phyloP scores from a whole-genome alignment of 2,113 vertebrate genomes.

The Pardalotus punctatus region DNA sequence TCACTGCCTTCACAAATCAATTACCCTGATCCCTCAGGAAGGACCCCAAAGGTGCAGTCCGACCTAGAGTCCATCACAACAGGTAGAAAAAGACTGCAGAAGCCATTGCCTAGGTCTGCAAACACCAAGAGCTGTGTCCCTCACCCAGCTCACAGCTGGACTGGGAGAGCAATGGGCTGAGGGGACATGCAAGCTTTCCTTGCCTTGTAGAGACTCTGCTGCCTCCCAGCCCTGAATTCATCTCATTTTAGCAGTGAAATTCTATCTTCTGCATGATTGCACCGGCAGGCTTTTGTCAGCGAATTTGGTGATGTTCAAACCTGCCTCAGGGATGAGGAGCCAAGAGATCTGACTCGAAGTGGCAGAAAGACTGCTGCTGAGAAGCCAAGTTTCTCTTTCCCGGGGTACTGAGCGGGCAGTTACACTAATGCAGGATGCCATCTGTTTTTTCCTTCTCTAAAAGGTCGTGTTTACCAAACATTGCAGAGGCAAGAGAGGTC shows the following conservation, averaged over 20 bases:
- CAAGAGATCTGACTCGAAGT: constrained; percentile 56
- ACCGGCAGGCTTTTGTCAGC: constrained; percentile 42
- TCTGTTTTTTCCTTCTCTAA: constrained; percentile 32
- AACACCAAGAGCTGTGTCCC: neutral
- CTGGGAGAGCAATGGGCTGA: neutral
- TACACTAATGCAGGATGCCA: constrained; percentile 45
- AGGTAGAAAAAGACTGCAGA: neutral
- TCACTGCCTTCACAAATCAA: neutral
- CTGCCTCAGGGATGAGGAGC: constrained; percentile 38
- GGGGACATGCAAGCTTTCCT: neutral
- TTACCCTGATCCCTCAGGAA: neutral
- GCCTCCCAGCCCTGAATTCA: neutral
- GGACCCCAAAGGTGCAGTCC: neutral
- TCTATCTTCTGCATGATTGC: constrained; percentile 63
- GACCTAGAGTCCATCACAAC: neutral
- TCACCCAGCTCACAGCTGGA: neutral
- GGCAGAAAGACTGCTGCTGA: constrained; percentile 63
- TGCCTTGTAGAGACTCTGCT: neutral
- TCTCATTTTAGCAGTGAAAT: constrained; percentile 43
- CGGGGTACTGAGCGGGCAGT: neutral
- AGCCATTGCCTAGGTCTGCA: neutral
- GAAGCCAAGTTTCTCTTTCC: constrained; percentile 64
- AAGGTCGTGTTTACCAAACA: constrained; percentile 53
- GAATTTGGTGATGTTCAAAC: constrained; percentile 40
- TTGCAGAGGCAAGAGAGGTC: constrained; percentile 26